Percentiles rank a stretch among this genome's conserved stretches.
Evolutionary conservation across 2,797 vertebrate species (phyloP).

Genomic region (Poeciliopsis infans): DNA sequence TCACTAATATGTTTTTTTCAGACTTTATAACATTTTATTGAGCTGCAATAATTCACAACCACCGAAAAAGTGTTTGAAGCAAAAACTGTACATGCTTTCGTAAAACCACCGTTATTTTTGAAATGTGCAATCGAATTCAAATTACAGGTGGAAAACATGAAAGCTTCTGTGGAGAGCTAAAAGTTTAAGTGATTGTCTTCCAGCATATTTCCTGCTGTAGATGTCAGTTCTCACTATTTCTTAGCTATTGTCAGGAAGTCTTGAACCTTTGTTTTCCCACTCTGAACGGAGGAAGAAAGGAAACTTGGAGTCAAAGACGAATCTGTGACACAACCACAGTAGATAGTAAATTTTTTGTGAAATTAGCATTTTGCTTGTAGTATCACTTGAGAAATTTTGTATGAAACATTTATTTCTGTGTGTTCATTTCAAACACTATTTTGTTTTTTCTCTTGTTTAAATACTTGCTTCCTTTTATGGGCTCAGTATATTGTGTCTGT

Average conservation of each 20-base stretch:
- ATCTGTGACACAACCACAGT: neutral
- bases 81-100: neutral
- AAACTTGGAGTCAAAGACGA: neutral
- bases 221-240: neutral
- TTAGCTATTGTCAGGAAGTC: neutral
- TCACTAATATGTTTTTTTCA: neutral
- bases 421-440: conserved; percentile 32
- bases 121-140: neutral
- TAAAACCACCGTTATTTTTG: neutral
- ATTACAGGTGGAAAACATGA: neutral
- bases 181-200: neutral
- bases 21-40: neutral
- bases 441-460: conserved; percentile 53
- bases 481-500: conserved; percentile 24
- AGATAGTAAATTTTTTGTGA: neutral
- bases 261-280: neutral
- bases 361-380: conserved; percentile 15
- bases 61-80: neutral
- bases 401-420: conserved; percentile 28
- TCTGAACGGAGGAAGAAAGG: neutral
- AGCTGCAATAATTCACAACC: neutral
- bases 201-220: neutral
- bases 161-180: neutral
- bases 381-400: conserved; percentile 24
- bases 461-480: conserved; percentile 44